Conservation (phyloP, 2,797 vertebrate genomes). For the Enteromius treurensis region DNA sequence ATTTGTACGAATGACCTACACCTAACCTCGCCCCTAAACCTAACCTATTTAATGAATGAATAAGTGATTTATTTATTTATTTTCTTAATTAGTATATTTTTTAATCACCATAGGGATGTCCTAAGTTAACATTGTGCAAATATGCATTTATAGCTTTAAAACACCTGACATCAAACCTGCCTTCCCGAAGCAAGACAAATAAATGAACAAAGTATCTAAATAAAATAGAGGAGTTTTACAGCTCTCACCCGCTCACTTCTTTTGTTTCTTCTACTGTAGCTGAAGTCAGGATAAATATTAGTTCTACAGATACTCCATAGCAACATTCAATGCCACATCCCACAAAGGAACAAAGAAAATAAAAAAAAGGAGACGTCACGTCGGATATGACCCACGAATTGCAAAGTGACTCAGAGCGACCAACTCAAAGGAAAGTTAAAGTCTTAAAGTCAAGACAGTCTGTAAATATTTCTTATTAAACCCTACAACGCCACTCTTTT, state of each 20-base stretch:
- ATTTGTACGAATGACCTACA: too few species aligned
- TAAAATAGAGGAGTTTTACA: conserved; percentile 63
- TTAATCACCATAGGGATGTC: background rate
- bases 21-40: too few species aligned
- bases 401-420: too few species aligned
- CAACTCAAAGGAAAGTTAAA: background rate
- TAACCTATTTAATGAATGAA: too few species aligned
- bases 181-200: background rate
- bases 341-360: background rate
- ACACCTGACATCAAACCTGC: background rate
- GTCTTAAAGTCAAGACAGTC: background rate
- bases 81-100: too few species aligned
- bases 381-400: too few species aligned
- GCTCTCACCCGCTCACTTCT: conserved; percentile 16
- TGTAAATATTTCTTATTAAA: background rate
- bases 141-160: background rate
- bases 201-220: background rate
- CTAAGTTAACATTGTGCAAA: background rate
- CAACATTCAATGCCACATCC: conserved; percentile 1
- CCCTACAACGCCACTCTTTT: background rate
- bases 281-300: background rate
- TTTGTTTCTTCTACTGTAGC: background rate
- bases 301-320: background rate
- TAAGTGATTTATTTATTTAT: too few species aligned
- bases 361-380: background rate